Evolutionary conservation across 1,140 invertebrate species (phyloP), one percentile per base, ranked within the genome.

Genomic region (Trachymyrmex cornetzi): DNA sequence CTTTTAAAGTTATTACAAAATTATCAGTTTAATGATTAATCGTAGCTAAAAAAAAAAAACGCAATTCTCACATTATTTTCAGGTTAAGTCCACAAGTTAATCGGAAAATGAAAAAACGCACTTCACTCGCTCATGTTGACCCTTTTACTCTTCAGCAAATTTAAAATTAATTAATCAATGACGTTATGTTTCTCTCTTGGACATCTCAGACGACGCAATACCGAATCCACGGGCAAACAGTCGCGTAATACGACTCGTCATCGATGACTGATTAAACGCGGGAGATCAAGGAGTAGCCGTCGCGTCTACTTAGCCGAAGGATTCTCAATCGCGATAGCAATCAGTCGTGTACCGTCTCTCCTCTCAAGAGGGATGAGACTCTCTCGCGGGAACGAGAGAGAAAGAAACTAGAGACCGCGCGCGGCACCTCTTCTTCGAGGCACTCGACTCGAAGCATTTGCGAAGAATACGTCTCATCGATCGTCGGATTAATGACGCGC

Each of bases 401-500:
- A 50, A 9, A 50, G 14, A 50, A 50, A 16, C 0, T 14, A 50
- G 9, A 44, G 38, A 44, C 38, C 61, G 27, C 77, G 27, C 77
- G 64, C 48, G 48, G 38, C 48, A 71, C 22, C 30, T 84, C 38
- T 74, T 74, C 67, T 44, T 12, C 55, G 80, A 84, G 80, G 55
- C 44, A 84, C 80, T 84, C 38, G 55, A 85, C 82, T 85, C 61
- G 74, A 48, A 71, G 64, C 81, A 53, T 85, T 85, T 79, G 75
- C 63, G 59, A 79, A 66, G 50, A 74, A 85, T 77, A 85, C 75
- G 82, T 67, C 74, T 77, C 75, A 77, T 79, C 82, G 82, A 85
- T 85, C 71, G 71, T 79, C 82, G 82, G 82, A 79, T 84, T 77
- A 85, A 85, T 85, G 74, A 85, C 82, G 82, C 61, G 82, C 71